Conservation (phyloP, 1,140 invertebrate genomes). For the Choristoneura fumiferana region DNA sequence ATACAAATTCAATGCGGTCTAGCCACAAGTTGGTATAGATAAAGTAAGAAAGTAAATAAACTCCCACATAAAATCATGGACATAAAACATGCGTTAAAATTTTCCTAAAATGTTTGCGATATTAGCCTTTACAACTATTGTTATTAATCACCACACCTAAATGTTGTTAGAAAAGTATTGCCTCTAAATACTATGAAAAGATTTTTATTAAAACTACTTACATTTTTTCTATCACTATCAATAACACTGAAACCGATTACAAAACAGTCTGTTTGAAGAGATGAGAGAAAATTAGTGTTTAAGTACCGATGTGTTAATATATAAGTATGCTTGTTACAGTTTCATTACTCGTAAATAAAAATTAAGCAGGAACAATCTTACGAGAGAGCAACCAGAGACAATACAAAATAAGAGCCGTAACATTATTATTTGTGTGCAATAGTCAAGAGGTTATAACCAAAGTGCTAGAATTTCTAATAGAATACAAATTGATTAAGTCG, state of each 20-base stretch:
- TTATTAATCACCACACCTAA: constrained; percentile 66
- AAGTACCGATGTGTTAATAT: constrained; percentile 56
- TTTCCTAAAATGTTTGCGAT: constrained; percentile 46
- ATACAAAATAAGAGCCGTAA: constrained; percentile 43
- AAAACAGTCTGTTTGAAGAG: constrained; percentile 46
- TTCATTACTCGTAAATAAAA: constrained; percentile 43
- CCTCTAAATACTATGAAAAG: constrained; percentile 68
- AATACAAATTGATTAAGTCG: constrained; percentile 66
- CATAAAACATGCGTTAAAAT: constrained; percentile 51
- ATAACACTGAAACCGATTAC: constrained; percentile 56
- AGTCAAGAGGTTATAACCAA: constrained; percentile 56
- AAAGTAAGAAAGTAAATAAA: constrained; percentile 46
- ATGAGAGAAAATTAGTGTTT: constrained; percentile 47
- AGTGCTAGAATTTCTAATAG: constrained; percentile 68
- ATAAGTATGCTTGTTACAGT: constrained; percentile 36
- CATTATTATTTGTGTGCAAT: constrained; percentile 60
- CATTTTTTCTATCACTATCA: constrained; percentile 61
- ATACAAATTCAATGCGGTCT: constrained; percentile 53
- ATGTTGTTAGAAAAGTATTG: constrained; percentile 74
- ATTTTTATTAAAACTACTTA: constrained; percentile 66
- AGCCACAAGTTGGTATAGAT: constrained; percentile 49
- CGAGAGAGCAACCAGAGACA: constrained; percentile 64
- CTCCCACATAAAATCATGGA: constrained; percentile 54
- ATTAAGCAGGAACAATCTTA: constrained; percentile 41
- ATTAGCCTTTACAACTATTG: constrained; percentile 64